phyloP scores from a whole-genome alignment of 2,888 invertebrate species.

The Apodemia mormo region DNA sequence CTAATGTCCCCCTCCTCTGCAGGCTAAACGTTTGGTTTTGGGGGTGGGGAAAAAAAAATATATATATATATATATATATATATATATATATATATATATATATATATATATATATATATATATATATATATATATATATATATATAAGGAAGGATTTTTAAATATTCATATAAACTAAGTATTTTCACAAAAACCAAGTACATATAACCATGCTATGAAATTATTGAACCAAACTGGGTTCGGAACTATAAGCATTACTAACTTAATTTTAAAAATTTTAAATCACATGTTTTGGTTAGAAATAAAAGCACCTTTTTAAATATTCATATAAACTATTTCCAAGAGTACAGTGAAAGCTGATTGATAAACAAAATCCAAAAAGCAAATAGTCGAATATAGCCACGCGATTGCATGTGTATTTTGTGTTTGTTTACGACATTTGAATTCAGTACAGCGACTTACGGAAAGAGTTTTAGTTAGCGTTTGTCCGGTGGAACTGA shows the following conservation, averaged over 20 bases:
- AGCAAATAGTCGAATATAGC: conserved; percentile 43
- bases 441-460: conserved; percentile 52
- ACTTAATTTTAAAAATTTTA: neutral
- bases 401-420: conserved; percentile 41
- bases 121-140: no score
- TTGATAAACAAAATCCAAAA: conserved; percentile 42
- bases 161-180: no score
- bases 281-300: neutral
- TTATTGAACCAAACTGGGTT: no score
- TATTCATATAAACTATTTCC: conserved; percentile 20
- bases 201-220: no score
- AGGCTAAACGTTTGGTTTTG: no score
- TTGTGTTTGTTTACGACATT: conserved; percentile 53
- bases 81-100: no score
- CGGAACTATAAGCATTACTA: neutral
- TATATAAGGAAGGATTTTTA: no score
- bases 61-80: no score
- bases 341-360: conserved; percentile 37
- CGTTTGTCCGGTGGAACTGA: conserved; percentile 70
- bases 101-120: no score
- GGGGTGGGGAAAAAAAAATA: no score
- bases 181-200: no score
- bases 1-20: no score
- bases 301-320: conserved; percentile 12
- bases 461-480: conserved; percentile 64